Base-by-base conservation (phyloP, 2,113 vertebrate genomes). In the Leiothrix lutea region DNA sequence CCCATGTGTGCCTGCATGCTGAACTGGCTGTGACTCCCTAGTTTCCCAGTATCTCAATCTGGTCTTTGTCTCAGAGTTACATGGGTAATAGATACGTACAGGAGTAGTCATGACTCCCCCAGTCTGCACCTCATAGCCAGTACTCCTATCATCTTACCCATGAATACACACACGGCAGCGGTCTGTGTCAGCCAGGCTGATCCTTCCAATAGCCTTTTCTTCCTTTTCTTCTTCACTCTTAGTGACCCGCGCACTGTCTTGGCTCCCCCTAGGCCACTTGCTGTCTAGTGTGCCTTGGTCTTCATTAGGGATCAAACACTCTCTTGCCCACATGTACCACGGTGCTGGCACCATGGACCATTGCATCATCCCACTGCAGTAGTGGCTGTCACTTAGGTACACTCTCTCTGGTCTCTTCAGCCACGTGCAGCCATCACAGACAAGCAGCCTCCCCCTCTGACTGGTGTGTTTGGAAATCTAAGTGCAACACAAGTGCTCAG, bases 211-310 rank as follows among this genome's bases (percentile, higher is more conserved):
- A 57, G 24, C 11, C 15, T 3, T 71, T 67, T 75, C 17, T 51
- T 72, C 15, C 9, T 40, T 40, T 40, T 40, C 40, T 38, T 38
- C 38, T 38, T 54, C 40, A 42, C 5, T 10, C 7, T 56, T 22
- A 17, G 21, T 53, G 26, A 48, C 5, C 29, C 0, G 2, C 9
- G 8, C 29, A 38, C 6, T 5, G 1, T 6, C 22, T 75, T 72
- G 31, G 22, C 10, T 89, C 20, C 13, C 21, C 20, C 13, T 18
- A 36, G 31, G 31, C 38, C 4, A 3, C 14, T 78, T 80, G 4
- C 45, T 15, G 7, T 67, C 25, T 78, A 20, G 35, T 73, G 25
- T 69, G 29, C 1, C 29, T 25, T 70, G 6, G 21, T 61, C n/a
- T 69, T 57, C 5, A 0, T 38, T 66, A 40, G 18, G 28, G 16